phyloP scores from a whole-genome alignment of 2,797 vertebrate genomes.

The Arctocebus calabarensis region DNA sequence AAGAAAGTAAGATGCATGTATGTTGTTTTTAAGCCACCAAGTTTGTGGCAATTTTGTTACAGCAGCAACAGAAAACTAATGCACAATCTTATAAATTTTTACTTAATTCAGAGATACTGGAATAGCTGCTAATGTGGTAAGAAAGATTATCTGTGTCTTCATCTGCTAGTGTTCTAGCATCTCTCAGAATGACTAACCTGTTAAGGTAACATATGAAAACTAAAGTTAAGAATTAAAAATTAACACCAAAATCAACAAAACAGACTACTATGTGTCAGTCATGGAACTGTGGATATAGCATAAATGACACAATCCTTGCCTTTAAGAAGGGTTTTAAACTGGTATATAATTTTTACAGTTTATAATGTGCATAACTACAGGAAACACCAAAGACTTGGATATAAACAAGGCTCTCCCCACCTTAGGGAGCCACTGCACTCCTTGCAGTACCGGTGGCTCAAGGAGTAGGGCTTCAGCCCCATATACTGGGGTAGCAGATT shows the following conservation, averaged over 20 bases:
- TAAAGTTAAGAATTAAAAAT: neutral
- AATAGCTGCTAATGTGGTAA: constrained; percentile 13
- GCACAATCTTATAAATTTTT: constrained; percentile 35
- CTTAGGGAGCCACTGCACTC: no score
- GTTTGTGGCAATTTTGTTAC: constrained; percentile 29
- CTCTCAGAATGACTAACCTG: constrained; percentile 35
- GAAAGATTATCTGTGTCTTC: constrained; percentile 32
- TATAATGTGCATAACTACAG: neutral
- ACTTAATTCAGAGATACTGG: neutral
- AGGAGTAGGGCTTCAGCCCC: no score
- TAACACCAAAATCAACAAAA: neutral
- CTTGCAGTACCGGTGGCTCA: no score
- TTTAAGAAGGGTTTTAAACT: constrained; percentile 16
- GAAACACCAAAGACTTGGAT: neutral
- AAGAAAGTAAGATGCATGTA: neutral
- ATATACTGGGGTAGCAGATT: no score
- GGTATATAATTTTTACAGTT: neutral
- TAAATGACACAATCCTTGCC: constrained; percentile 2
- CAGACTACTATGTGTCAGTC: neutral
- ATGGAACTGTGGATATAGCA: neutral
- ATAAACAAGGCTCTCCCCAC: neutral
- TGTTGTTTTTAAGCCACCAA: neutral
- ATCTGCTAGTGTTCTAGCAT: neutral
- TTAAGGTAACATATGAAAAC: neutral
- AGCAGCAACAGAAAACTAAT: constrained; percentile 54